phyloP scores from a whole-genome alignment of 1,140 invertebrate genomes.

The Aphaenogaster floridana region DNA sequence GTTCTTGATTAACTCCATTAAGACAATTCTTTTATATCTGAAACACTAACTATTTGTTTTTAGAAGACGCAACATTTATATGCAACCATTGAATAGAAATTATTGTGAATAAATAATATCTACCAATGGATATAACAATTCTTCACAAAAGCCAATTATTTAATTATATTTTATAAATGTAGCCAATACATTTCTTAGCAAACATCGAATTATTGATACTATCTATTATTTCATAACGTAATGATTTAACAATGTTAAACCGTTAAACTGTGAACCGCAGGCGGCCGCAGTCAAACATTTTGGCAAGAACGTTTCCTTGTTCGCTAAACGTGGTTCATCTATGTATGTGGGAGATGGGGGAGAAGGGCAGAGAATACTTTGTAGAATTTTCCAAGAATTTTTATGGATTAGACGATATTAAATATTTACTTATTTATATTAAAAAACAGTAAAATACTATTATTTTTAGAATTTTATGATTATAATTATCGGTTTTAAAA shows the following conservation, averaged over 20 bases:
- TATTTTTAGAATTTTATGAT: slow-evolving; percentile 60
- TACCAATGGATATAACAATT: neutral
- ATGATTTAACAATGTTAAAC: neutral
- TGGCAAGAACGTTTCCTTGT: neutral
- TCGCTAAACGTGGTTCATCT: slow-evolving; percentile 1
- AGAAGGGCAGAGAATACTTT: neutral
- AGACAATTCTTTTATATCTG: neutral
- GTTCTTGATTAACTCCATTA: neutral
- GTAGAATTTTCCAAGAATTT: slow-evolving; percentile 61
- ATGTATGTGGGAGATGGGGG: neutral
- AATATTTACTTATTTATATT: slow-evolving; percentile 70
- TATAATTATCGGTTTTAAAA: slow-evolving; percentile 48
- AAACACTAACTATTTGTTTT: slow-evolving; percentile 5
- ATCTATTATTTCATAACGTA: neutral
- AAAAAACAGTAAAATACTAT: slow-evolving; percentile 34
- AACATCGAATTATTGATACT: neutral
- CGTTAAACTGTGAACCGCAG: neutral
- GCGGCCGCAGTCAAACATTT: neutral
- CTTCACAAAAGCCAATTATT: neutral
- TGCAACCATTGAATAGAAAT: neutral
- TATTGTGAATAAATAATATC: neutral
- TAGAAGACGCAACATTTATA: neutral
- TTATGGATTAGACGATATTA: slow-evolving; percentile 66
- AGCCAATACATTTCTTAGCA: neutral
- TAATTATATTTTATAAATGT: neutral